Evolutionary conservation across 2,113 vertebrate species (phyloP), one percentile per base, ranked within the genome.

Genomic region (Lonchura striata): DNA sequence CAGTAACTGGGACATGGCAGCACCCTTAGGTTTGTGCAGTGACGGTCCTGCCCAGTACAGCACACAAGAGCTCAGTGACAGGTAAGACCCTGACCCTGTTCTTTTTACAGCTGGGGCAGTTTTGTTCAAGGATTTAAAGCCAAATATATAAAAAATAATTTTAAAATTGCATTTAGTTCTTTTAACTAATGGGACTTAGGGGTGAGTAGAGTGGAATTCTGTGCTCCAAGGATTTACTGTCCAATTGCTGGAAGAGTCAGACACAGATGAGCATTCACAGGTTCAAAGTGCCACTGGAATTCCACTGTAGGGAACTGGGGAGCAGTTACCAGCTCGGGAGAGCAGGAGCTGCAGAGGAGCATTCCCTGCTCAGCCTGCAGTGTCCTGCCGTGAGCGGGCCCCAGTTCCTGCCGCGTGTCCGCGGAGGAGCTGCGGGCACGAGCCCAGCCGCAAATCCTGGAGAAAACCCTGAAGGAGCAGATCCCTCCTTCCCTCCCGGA

Each of bases 261-360:
- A 25, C 1, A 7, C 10, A 31, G 39, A 35, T 46, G 1, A 57
- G 15, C 4, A 5, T 33, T 47, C 11, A 1, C 6, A 0, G 12
- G 24, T 18, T 60, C 61, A 25, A 8, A 53, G 17, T 47, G 61
- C 30, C 42, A 11, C 46, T 49, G 59, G 6, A 4, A 20, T 41
- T 23, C 15, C 72, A 15, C 31, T 15, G 3, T 0, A 37, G 57
- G 68, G 12, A 35, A 6, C 2, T 53, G 14, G 52, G 85, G 15
- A 74, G 3, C 41, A 13, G 41, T 41, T 41, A 41, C 41, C 41
- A 41, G 41, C 57, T 11, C 12, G 33, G 68, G 21, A 60, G 47
- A 1, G 19, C 8, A 21, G 88, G 39, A 42, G 65, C 27, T 12
- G 74, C 75, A 13, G n/a, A 4, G 74, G 20, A 14, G 33, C 7